Evolutionary conservation across 2,797 vertebrate genomes (phyloP).

Genomic region (Numenius phaeopus): DNA sequence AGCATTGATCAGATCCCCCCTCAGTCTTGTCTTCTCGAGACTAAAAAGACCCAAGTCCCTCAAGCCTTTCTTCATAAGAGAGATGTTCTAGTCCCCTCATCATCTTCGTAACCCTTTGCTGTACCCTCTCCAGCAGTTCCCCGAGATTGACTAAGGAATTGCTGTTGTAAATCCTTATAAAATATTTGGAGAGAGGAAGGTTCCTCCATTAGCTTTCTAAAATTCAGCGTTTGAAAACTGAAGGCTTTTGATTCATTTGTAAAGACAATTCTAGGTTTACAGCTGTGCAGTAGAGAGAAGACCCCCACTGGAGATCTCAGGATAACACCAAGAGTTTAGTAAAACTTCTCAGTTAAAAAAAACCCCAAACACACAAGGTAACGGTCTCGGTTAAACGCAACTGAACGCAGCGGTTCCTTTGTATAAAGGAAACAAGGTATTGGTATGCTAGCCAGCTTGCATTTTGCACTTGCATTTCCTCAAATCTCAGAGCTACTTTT

Average conservation of each 20-base stretch:
- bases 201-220: neutral
- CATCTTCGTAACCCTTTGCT: no score
- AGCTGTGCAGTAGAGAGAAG: neutral
- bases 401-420: neutral
- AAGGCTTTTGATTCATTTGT: neutral
- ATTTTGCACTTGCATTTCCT: conserved; percentile 45
- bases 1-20: no score
- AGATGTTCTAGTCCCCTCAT: no score
- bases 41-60: no score
- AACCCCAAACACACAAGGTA: neutral
- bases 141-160: neutral
- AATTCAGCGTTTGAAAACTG: neutral
- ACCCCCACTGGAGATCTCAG: neutral
- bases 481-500: conserved; percentile 50
- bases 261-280: neutral
- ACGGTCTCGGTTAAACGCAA: neutral
- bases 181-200: neutral
- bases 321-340: neutral
- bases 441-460: neutral
- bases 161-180: neutral
- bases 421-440: neutral
- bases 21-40: no score
- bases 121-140: no score
- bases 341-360: neutral
- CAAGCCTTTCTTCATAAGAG: no score